Conservation (phyloP, 1,140 invertebrate genomes). For the Parapsyche elsis region DNA sequence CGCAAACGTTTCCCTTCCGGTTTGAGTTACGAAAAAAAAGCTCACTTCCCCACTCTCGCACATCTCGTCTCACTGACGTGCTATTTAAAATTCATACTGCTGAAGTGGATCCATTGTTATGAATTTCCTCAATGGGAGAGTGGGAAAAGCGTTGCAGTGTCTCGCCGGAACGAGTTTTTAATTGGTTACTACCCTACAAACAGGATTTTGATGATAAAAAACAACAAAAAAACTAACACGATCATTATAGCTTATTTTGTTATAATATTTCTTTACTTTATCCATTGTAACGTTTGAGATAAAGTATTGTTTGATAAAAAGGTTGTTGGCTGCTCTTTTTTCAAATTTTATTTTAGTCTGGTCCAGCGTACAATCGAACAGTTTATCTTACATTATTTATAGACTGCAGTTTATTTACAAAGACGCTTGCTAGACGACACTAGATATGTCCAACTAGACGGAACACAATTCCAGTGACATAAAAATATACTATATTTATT, state of each 20-base stretch:
- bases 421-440: background rate
- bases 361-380: conserved; percentile 1
- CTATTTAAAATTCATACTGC: too few species aligned
- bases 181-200: too few species aligned
- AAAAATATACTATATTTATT: background rate
- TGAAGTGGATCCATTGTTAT: background rate
- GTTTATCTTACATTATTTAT: conserved; percentile 55
- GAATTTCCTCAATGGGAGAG: too few species aligned
- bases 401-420: conserved; percentile 36
- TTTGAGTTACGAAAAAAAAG: background rate
- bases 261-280: too few species aligned
- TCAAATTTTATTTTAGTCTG: background rate
- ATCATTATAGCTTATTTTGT: too few species aligned
- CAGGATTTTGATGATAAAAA: too few species aligned
- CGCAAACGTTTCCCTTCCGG: conserved; percentile 4
- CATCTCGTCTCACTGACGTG: too few species aligned
- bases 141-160: too few species aligned
- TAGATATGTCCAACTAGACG: background rate
- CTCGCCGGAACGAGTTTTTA: too few species aligned
- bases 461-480: background rate
- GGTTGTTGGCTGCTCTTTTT: background rate
- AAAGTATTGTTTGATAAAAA: too few species aligned
- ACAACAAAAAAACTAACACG: too few species aligned
- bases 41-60: background rate
- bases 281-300: too few species aligned